Conservation (phyloP, 2,797 vertebrate genomes). For the Pseudochromis fuscus region DNA sequence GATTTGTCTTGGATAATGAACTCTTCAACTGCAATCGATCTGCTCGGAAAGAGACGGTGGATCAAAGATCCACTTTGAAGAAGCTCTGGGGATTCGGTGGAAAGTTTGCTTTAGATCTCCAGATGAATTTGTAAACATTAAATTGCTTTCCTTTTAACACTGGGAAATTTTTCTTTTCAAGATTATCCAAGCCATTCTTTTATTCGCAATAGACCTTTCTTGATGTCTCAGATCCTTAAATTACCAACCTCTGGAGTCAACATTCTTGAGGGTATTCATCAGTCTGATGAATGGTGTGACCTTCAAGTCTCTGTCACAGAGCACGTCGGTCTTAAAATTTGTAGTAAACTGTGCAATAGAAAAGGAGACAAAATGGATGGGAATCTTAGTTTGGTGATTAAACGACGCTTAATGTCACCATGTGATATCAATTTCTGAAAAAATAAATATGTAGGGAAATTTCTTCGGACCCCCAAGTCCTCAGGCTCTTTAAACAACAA, state of each 20-base stretch:
- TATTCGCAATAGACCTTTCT: constrained; percentile 28
- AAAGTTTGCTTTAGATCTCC: constrained; percentile 56
- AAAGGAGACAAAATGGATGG: too few species aligned
- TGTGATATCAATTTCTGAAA: too few species aligned
- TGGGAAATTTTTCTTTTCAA: constrained; percentile 38
- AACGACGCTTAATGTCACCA: too few species aligned
- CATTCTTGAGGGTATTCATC: constrained; percentile 13
- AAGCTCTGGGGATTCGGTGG: constrained; percentile 52
- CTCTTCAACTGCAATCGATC: constrained; percentile 84
- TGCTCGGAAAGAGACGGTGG: constrained; percentile 62
- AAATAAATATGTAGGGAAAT: too few species aligned
- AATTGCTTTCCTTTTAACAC: constrained; percentile 53
- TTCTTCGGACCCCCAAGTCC: too few species aligned
- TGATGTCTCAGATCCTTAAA: constrained; percentile 43
- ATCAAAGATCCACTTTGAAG: constrained; percentile 68
- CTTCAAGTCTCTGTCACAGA: constrained; percentile 39
- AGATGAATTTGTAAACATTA: constrained; percentile 64
- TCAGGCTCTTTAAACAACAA: too few species aligned
- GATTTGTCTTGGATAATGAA: constrained; percentile 87
- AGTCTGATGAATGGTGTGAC: constrained; percentile 44
- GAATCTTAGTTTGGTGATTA: too few species aligned
- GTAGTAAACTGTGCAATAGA: too few species aligned
- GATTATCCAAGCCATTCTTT: constrained; percentile 22
- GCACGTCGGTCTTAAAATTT: background rate
- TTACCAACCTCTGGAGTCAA: constrained; percentile 31